Evolutionary conservation across 2,888 invertebrate species (phyloP), one percentile per base, ranked within the genome.

Genomic region (Apotomis betuletana): DNA sequence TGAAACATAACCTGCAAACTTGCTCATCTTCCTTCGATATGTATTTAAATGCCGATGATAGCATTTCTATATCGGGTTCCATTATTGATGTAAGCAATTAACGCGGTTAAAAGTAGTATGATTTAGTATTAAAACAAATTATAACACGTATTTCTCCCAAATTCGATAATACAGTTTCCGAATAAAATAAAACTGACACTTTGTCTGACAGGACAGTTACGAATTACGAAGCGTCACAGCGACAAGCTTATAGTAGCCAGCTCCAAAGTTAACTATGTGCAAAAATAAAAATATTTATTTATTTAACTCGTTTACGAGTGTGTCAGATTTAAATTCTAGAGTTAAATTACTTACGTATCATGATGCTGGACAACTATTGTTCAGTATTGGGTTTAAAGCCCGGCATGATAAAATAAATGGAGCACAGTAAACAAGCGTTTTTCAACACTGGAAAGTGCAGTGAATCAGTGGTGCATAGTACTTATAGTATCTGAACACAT

Each of bases 1-100:
- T 78, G 74, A 90, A 88, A 86, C 92, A 92, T 85, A 92, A 87
- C 86, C 91, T 90, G 77, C 92, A 92, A 78, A 91, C 75, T 41
- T 85, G 79, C 60, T 83, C 82, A 27, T 81, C 79, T 67, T 87
- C 85, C 4, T 86, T 85, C 10, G 85, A 79, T 4, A 91, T 61
- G 67, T 81, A 91, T 74, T 84, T 87, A n/a, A 89, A 68, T 2
- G 82, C 88, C 8, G 83, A 77, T 67, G 80, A 75, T 10, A 75
- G 77, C 27, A 78, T 73, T 15, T 77, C 70, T 41, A 68, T 58
- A 5, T 80, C 74, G 9, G 67, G 38, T 67, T 76, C 75, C 87
- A 88, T 88, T 73, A 75, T 63, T 41, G 6, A 6, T 41, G 41
- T 6, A 5, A 41, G 41, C 5, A 52, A 44, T 12, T 3, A 9